phyloP scores from a whole-genome alignment of 2,888 invertebrate genomes.

The Microctonus hyperodae region DNA sequence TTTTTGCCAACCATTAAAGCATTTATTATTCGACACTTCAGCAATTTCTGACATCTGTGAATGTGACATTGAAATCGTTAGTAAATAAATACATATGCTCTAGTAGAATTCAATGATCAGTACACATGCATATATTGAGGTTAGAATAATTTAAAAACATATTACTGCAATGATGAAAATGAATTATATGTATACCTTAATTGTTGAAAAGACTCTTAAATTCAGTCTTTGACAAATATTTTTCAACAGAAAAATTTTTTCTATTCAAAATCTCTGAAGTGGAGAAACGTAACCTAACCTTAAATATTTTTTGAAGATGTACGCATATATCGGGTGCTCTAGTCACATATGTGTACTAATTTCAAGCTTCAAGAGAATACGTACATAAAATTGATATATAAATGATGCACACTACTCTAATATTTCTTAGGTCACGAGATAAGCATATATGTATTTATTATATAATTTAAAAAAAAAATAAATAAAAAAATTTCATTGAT shows the following conservation, averaged over 20 bases:
- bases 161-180: background rate
- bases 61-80: background rate
- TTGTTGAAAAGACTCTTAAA: background rate
- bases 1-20: conserved; percentile 86
- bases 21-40: conserved; percentile 73
- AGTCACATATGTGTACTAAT: too few relatives aligned
- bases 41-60: conserved; percentile 66
- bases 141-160: background rate
- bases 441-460: too few relatives aligned
- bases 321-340: too few relatives aligned
- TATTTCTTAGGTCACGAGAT: too few relatives aligned
- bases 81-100: background rate
- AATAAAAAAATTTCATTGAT: too few relatives aligned
- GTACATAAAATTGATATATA: too few relatives aligned
- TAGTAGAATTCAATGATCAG: background rate
- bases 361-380: too few relatives aligned
- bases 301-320: background rate
- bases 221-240: background rate
- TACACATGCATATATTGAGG: background rate
- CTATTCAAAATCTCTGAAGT: background rate
- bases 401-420: too few relatives aligned
- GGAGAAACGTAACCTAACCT: background rate
- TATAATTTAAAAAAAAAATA: too few relatives aligned
- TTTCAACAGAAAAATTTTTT: background rate
- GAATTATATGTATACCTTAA: background rate